Conservation (phyloP, 1,140 invertebrate species). For the Adelges cooleyi region DNA sequence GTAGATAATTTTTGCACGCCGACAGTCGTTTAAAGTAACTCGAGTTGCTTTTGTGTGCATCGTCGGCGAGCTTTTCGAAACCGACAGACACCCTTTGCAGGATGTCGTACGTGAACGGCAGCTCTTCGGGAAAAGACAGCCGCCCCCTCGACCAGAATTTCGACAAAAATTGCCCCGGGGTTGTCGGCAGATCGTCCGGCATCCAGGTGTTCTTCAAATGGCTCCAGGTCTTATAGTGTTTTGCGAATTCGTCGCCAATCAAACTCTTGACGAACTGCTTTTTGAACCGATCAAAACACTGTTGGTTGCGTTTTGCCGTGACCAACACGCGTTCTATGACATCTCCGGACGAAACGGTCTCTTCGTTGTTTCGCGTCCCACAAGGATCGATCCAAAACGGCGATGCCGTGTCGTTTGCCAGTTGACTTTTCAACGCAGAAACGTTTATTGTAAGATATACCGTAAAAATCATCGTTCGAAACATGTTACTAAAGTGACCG, state of each 20-base stretch:
- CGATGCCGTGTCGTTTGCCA: no score
- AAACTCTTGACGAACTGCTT: not conserved
- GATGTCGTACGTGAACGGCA: not conserved
- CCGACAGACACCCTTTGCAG: slow-evolving; percentile 1
- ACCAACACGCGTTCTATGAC: not conserved
- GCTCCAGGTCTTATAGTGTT: not conserved
- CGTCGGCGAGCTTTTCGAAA: not conserved
- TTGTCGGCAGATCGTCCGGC: not conserved
- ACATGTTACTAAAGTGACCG: no score
- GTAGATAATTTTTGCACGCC: not conserved
- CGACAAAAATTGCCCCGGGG: not conserved
- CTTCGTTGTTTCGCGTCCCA: not conserved
- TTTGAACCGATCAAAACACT: not conserved
- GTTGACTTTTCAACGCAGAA: no score
- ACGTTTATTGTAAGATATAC: no score
- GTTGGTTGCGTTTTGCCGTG: not conserved
- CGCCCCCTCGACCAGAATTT: not conserved
- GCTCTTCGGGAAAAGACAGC: not conserved
- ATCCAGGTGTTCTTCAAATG: not conserved
- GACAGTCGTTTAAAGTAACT: not conserved
- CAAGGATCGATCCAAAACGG: slow-evolving; percentile 12
- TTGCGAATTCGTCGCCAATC: not conserved
- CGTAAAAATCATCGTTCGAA: no score
- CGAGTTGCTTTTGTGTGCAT: not conserved
- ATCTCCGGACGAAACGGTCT: not conserved